Evolutionary conservation across 2,113 vertebrate species (phyloP), one percentile per base, ranked within the genome.

Genomic region (Syrrhaptes paradoxus): DNA sequence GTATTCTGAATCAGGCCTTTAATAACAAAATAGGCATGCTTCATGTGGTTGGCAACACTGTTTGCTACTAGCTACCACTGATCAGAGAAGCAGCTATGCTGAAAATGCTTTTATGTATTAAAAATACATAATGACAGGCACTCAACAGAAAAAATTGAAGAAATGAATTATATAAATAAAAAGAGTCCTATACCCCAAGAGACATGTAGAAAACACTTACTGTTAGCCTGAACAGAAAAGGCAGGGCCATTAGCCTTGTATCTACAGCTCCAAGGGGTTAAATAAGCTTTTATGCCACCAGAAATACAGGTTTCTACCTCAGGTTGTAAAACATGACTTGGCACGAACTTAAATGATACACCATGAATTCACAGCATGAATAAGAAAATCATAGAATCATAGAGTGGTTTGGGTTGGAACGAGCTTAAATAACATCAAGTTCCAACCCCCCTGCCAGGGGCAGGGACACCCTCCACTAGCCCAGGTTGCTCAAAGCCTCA

Each of bases 101-200:
- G 17, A 45, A 93, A 96, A 72, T 73, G 81, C 46, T 91, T 91
- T 87, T 89, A 82, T 43, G 45, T 87, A 91, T 95, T 95, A 94
- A 94, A 96, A 93, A 91, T 95, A 91, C 54, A 96, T 94, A 79
- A 95, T 85, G 81, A 89, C 8, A n/a, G 13, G 49, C 70, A 91
- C 85, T 96, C 84, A 91, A 78, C 46, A 96, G 70, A 72, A 85
- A 72, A 95, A 95, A 95, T 90, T 81, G 79, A 90, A 94, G 32
- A 68, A 68, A 96, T 88, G 48, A 93, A 85, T 73, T 83, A 77
- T 34, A 86, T 71, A 90, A 96, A 87, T 87, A 92, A 95, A 85
- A 90, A 67, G 32, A 78, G 26, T 4, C 0, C 38, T 52, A 84
- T 57, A 75, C 38, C 73, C 72, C 41, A 29, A 54, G 10, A 81